A percentile compares a stretch with the other conserved stretches of the same genome.
These are phyloP conservation scores for Drosophila sechellia DNA, from an alignment of 1,140 invertebrate genomes.

Conservation along the genomic window DNA sequence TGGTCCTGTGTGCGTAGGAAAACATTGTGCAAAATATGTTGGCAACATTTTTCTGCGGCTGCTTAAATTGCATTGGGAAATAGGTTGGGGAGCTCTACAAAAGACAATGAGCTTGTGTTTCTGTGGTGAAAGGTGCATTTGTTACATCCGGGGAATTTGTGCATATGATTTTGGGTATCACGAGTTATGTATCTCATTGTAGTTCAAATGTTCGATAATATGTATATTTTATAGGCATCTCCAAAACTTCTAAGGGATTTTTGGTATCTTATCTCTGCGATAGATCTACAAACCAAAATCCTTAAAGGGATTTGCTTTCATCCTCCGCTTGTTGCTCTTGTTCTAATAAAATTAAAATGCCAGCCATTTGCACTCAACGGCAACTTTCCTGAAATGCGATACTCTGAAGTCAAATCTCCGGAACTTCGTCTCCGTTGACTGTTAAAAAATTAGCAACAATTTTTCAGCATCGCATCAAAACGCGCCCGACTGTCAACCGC, in stretches of 20 bases:
- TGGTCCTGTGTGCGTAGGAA: slow-evolving; percentile 43
- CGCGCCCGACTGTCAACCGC: slow-evolving; percentile 69
- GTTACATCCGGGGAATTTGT: neutral
- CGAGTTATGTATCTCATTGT: neutral
- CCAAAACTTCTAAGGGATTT: neutral
- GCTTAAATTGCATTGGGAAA: slow-evolving; percentile 72
- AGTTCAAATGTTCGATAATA: too few species aligned
- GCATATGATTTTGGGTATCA: neutral
- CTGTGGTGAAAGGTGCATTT: slow-evolving; percentile 29
- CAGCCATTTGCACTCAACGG: slow-evolving; percentile 71
- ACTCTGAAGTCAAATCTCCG: slow-evolving; percentile 33
- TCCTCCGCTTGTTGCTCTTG: slow-evolving; percentile 32
- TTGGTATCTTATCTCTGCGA: slow-evolving; percentile 1
- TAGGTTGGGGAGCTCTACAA: slow-evolving; percentile 25
- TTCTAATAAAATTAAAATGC: slow-evolving; percentile 76
- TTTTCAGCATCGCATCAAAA: slow-evolving; percentile 78
- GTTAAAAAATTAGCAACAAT: slow-evolving; percentile 81
- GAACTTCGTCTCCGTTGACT: slow-evolving; percentile 45
- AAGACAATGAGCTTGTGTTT: slow-evolving; percentile 65
- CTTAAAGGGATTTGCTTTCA: slow-evolving; percentile 47
- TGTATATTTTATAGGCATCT: too few species aligned
- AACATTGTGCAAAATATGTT: slow-evolving; percentile 72
- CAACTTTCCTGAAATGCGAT: slow-evolving; percentile 53
- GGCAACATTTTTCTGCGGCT: slow-evolving; percentile 69
- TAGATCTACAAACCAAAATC: slow-evolving; percentile 28